A percentile compares a stretch with the other conserved stretches of the same genome.
Conservation (phyloP, 2,797 vertebrate genomes). For the Okamejei kenojei region DNA sequence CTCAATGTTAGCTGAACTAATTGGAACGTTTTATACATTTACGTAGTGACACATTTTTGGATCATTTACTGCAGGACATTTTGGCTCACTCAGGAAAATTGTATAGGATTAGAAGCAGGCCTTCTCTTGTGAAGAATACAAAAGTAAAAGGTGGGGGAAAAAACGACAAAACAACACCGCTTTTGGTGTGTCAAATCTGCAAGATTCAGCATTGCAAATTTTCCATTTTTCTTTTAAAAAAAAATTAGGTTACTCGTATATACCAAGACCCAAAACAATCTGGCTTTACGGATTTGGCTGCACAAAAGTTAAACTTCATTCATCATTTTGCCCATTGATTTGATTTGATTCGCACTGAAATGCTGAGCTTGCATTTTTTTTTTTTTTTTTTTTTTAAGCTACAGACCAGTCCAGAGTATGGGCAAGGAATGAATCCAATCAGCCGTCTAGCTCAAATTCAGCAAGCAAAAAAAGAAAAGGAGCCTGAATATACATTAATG, state of each 20-base stretch:
- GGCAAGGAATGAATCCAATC: constrained; percentile 96
- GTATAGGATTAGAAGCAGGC: neutral
- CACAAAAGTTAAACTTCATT: constrained; percentile 22
- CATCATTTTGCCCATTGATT: constrained; percentile 4
- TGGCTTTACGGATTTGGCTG: constrained; percentile 25
- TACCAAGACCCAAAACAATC: neutral
- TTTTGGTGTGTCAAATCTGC: constrained; percentile 22
- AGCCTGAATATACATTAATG: constrained; percentile 85
- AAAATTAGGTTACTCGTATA: constrained; percentile 5
- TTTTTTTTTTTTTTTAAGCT: constrained; percentile 60
- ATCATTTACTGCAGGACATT: neutral
- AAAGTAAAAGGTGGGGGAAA: neutral
- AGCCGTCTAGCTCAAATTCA: constrained; percentile 97
- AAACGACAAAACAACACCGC: neutral
- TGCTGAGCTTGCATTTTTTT: constrained; percentile 38
- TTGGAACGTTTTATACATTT: neutral
- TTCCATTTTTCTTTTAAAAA: neutral
- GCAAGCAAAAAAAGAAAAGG: constrained; percentile 96
- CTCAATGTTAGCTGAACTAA: neutral
- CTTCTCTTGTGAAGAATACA: neutral
- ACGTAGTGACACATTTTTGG: neutral
- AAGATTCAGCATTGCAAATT: constrained; percentile 34
- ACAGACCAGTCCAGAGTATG: constrained; percentile 86
- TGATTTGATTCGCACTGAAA: constrained; percentile 37
- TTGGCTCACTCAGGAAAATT: neutral